Conservation (phyloP, 2,797 vertebrate species). For the Meriones psammophilus region DNA sequence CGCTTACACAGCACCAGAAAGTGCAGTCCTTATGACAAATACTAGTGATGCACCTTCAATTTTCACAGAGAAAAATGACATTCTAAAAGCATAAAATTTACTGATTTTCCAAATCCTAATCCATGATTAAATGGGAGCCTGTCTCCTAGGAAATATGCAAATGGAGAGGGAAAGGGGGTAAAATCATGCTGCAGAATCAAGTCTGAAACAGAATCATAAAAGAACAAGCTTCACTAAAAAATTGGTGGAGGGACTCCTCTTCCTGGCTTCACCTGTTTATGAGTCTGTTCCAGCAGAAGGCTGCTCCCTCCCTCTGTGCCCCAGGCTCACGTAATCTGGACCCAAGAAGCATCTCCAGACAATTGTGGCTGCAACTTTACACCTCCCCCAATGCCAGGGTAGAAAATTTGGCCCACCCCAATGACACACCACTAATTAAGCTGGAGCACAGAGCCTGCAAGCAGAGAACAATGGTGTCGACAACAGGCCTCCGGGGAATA, state of each 20-base stretch:
- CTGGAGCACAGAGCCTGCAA: not conserved
- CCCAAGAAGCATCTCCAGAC: slow-evolving; percentile 41
- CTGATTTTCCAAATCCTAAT: slow-evolving; percentile 60
- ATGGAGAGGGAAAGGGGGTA: not conserved
- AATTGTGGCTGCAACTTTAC: slow-evolving; percentile 57
- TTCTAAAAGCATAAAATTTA: slow-evolving; percentile 12
- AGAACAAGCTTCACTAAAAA: not conserved
- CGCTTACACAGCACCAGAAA: not conserved
- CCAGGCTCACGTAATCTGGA: slow-evolving; percentile 38
- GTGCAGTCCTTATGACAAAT: not conserved
- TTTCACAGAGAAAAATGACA: slow-evolving; percentile 28
- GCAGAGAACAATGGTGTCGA: slow-evolving; percentile 43
- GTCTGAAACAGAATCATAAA: not conserved
- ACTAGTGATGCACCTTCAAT: not conserved
- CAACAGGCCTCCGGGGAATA: slow-evolving; percentile 51
- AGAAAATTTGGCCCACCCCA: slow-evolving; percentile 59
- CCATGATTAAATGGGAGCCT: not conserved
- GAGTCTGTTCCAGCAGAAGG: not conserved
- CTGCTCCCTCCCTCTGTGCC: not conserved
- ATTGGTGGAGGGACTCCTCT: not conserved
- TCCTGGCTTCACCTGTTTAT: not conserved
- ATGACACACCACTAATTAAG: slow-evolving; percentile 58
- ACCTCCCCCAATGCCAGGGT: slow-evolving; percentile 39
- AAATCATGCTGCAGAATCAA: not conserved
- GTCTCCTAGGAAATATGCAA: slow-evolving; percentile 72